Percentiles rank a stretch among this genome's conserved stretches.
Evolutionary conservation across 2,797 vertebrate genomes (phyloP).

Genomic region (Hapalemur alaotrensis): DNA sequence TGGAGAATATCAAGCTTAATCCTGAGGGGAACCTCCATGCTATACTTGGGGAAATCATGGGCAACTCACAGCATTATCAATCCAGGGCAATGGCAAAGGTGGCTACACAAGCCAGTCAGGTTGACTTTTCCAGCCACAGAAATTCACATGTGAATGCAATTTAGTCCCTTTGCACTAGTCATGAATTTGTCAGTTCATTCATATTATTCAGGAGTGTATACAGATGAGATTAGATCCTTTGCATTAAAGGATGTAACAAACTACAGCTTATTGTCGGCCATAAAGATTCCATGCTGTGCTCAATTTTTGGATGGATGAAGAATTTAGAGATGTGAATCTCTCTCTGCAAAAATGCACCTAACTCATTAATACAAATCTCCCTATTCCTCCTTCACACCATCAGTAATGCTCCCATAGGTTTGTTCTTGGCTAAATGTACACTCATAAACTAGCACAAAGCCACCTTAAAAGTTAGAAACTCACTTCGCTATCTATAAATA

Average conservation of each 20-base stretch:
- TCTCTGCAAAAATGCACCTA: neutral
- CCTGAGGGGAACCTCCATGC: neutral
- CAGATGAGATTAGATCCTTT: neutral
- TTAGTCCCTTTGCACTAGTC: neutral
- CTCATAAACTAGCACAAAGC: neutral
- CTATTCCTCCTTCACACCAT: neutral
- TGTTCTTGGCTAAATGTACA: neutral
- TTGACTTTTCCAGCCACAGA: neutral
- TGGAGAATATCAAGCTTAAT: neutral
- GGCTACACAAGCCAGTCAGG: neutral
- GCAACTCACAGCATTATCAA: neutral
- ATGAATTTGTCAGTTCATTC: neutral
- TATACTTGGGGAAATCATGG: neutral
- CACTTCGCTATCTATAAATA: neutral
- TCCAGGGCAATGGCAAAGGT: neutral
- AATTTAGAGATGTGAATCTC: neutral
- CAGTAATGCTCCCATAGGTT: neutral
- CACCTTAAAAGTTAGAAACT: neutral
- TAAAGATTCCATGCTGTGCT: neutral
- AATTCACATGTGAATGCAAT: neutral
- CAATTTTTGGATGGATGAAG: neutral
- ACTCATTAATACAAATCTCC: neutral
- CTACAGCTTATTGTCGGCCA: neutral
- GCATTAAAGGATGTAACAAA: neutral
- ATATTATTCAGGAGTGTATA: neutral